Evolutionary conservation across 2,888 invertebrate species (phyloP), one percentile per base, ranked within the genome.

Genomic region (Ophion slaviceki): DNA sequence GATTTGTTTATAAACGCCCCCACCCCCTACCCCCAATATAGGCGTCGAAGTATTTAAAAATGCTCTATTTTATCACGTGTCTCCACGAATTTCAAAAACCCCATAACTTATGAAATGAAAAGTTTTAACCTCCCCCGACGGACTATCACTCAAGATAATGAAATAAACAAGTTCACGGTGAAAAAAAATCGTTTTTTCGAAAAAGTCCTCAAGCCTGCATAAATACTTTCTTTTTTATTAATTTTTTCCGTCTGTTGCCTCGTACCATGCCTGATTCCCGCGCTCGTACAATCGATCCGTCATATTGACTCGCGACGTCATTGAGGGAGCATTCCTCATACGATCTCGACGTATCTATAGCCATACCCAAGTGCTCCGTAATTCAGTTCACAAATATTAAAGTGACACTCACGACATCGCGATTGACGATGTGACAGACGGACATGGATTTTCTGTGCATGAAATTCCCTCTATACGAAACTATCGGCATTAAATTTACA

Each of bases 331-430:
- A 36, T 80, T 74, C 70, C 45, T 24, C 59, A 17, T 77, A 71
- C 80, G 61, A 70, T 53, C 59, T 40, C 68, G 40, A 66, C 57
- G 28, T 72, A 32, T 47, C 8, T 28, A 45, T 70, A 20, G 40
- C 59, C n/a, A 14, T 53, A 59, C 59, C 72, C 28, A 74, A 74
- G 71, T 70, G 71, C 81, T 74, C 76, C 71, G 79, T 82, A 80
- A 86, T 82, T 75, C 82, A 87, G 74, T 85, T 83, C 77, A 76
- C 59, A 62, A 83, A 83, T 86, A 86, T 77, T 78, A 86, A 81
- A 87, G 85, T 80, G 85, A 86, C 87, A 86, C 68, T 57, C 57
- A 32, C 80, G 47, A 78, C 64, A 77, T 61, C 59, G n/a, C 61
- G 64, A 36, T 62, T 74, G 70, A 85, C 78, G 71, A 70, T 78